Percentiles rank a stretch among this genome's conserved stretches.
phyloP scores from a whole-genome alignment of 2,113 vertebrate species.

The Tenebrosternarchus preto region DNA sequence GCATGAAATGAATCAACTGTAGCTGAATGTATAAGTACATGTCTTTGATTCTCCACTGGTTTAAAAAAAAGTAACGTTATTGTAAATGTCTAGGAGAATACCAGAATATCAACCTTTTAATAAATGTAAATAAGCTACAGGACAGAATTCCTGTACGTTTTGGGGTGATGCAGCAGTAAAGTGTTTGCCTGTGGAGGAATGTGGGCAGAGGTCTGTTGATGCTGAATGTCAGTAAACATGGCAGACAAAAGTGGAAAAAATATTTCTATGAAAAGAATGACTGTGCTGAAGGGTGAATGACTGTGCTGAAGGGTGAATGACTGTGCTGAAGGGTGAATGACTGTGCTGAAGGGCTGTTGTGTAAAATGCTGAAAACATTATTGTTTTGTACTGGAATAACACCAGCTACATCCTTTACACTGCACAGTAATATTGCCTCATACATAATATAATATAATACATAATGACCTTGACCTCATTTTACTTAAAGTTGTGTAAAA shows the following conservation, averaged over 20 bases:
- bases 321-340: no score
- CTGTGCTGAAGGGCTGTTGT: not conserved
- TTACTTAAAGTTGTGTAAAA: not conserved
- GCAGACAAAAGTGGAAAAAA: not conserved
- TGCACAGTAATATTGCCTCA: conserved; percentile 22
- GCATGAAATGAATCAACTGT: not conserved
- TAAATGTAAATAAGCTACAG: not conserved
- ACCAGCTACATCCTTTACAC: conserved; percentile 16
- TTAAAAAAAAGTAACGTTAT: not conserved
- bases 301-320: no score
- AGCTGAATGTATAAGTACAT: no score
- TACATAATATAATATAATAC: conserved; percentile 14
- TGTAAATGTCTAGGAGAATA: not conserved
- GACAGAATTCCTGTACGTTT: not conserved
- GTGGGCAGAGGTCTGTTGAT: conserved; percentile 2
- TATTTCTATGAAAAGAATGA: not conserved
- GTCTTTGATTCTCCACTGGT: not conserved
- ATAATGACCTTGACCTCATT: not conserved
- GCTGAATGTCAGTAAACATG: no score
- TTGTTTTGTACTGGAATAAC: conserved; percentile 8
- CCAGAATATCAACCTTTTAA: not conserved
- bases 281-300: not conserved
- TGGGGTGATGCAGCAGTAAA: conserved; percentile 7
- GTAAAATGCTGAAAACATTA: not conserved
- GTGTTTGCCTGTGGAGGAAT: not conserved